Evolutionary conservation across 2,888 invertebrate species (phyloP), one percentile per base, ranked within the genome.

Genomic region (Erebia ligea): DNA sequence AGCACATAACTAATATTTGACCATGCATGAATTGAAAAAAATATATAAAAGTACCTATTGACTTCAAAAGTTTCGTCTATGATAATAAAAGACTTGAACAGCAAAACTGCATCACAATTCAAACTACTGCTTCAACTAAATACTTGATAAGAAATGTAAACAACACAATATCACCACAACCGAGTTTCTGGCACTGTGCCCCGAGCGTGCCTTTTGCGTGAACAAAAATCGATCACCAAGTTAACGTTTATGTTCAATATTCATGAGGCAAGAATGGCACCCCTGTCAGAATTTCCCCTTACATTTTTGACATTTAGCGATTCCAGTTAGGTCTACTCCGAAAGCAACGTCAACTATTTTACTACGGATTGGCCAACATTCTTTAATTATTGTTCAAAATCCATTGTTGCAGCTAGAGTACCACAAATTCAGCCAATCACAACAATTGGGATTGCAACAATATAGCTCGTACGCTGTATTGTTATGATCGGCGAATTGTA

Each of bases 51-150:
- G 48, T 61, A n/a, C n/a, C n/a, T n/a, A 62, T 40, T 59, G 13
- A 76, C 75, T 75, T 64, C 15, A 73, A 76, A 67, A 67, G 19
- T 67, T 61, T 72, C 71, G 71, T 76, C 78, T 85, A 85, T 83
- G 88, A 90, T 90, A 90, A 90, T 89, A 91, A 89, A 90, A 88
- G 85, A 90, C 79, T 86, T 80, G 79, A 82, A 85, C 83, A 86
- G 90, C 89, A 89, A 87, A 91, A 90, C 88, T 87, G 91, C 89
- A 91, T 91, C 90, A 90, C 89, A 92, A 84, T 82, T 86, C 83
- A 87, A 89, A 79, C 76, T 77, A 77, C 76, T 65, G 68, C 57
- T 11, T 72, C 72, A 75, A 74, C 74, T 73, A 72, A 21, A 62
- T 62, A 62, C 65, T 62, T 67, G 48, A 61, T 67, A 61, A 61